Evolutionary conservation across 2,888 invertebrate genomes (phyloP), one percentile per base, ranked within the genome.

Genomic region (Aporophyla lueneburgensis): DNA sequence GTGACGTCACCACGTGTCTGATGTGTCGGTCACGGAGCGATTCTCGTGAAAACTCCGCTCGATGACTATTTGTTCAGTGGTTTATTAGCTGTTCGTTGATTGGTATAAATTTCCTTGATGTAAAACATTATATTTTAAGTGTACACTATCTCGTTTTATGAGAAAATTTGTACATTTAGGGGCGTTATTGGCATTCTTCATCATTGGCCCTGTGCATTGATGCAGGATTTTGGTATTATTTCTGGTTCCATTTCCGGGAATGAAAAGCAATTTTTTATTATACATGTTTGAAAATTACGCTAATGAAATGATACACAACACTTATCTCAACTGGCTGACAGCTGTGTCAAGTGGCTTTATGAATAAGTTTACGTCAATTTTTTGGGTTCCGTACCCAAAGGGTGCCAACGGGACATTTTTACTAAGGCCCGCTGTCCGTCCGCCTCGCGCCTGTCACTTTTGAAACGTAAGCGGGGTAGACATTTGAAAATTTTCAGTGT

Each of bases 1-100:
- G 79, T 89, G 86, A 87, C 88, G 87, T 86, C 77, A 88, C 76
- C 49, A 33, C 61, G 66, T 85, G 87, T 89, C 89, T 87, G 85
- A 90, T 90, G 66, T 80, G 84, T 72, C 86, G 81, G 84, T 89
- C 87, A 90, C 85, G 87, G 79, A 69, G 46, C 58, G 78, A 56
- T 72, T 83, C 86, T 70, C 71, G 62, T 72, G 71, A 86, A 83
- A 86, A 72, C 10, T 68, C 3, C 24, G n/a, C 40, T 58, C 14
- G 24, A 24, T 66, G 16, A 53, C 59, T 27, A 56, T 53, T 46
- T 53, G 58, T 33, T 76, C 46, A 67, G 9, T 62, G 6, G 66
- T 43, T 66, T 58, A 59, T 76, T n/a, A 40, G 1, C 10, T 53
- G 27, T 43, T 24, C 49, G 14, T 14, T 49, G 14, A 74, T 80